phyloP scores from a whole-genome alignment of 2,797 vertebrate genomes.

The Xiphorhynchus erythropygius region DNA sequence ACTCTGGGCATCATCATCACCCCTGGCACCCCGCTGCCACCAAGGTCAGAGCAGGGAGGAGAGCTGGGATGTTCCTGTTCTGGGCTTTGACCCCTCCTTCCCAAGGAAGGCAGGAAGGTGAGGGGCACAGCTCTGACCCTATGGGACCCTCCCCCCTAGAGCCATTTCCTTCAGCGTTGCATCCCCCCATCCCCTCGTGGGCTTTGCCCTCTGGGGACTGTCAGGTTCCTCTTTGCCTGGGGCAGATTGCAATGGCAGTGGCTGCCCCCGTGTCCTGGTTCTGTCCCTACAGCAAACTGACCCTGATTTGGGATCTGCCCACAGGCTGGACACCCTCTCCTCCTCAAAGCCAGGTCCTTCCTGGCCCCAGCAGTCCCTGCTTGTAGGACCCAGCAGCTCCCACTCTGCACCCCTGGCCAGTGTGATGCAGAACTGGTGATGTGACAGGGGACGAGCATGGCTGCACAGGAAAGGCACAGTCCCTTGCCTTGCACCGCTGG shows the following conservation, averaged over 20 bases:
- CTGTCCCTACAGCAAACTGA: neutral
- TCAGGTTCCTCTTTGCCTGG: neutral
- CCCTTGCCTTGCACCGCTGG: neutral
- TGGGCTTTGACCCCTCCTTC: neutral
- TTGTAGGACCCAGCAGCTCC: neutral
- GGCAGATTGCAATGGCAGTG: neutral
- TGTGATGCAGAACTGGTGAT: neutral
- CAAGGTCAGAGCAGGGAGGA: neutral
- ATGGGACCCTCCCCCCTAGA: neutral
- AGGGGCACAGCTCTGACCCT: neutral
- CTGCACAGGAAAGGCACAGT: neutral
- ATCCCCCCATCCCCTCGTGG: neutral
- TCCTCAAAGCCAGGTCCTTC: neutral
- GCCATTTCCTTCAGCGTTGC: neutral
- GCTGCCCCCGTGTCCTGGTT: neutral
- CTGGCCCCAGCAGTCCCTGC: neutral
- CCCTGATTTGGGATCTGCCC: neutral
- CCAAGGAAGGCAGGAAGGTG: neutral
- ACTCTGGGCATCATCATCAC: neutral
- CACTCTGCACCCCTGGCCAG: neutral
- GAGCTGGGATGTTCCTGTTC: neutral
- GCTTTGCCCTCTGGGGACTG: neutral
- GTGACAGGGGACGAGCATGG: fast-evolving
- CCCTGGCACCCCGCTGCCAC: neutral
- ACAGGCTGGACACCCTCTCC: neutral